Base-by-base conservation (phyloP, 35 echinoderm and acorn worm species). In the Nesometra sesokonis region DNA sequence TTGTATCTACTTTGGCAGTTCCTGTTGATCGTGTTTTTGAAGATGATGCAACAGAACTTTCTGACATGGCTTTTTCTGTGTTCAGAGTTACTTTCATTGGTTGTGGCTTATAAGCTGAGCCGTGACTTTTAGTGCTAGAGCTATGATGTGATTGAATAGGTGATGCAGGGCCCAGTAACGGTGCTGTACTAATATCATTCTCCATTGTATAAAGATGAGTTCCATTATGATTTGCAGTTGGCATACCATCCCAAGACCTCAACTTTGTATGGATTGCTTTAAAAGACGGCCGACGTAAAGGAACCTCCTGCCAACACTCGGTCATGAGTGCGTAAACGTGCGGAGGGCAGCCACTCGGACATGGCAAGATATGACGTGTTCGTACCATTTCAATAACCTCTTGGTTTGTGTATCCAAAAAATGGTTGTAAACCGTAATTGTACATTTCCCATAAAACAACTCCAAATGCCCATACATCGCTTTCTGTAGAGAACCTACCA, bases 371-470 rank as follows among this genome's bases (percentile, higher is more conserved):
- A 46, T 99, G 92, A 52, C 92, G 77, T 0, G 92, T 93, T 19
- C 92, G 87, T 77, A 99, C 92, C 96, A 99, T 99, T 30, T 99
- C 93, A 35, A 99, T 94, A 5, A 99, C 96, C 82, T 99, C 96
- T 34, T 94, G 84, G 32, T 94, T 99, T 35, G 94, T 99, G 82
- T 94, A 99, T 13, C 96, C 95, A 80, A 91, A 99, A 76, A 94
- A 99, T 36, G 92, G 96, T 46, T 99, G 96, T 19, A 99, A 47
- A 15, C 96, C 96, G 79, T 84, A 99, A 17, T 88, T 94, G 82
- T 94, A 99, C 31, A 97, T 90, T 88, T 99, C 96, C 96, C 96
- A 99, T 39, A 99, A 37, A 13, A 99, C 90, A n/a, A 99, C 96
- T 15, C 96, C 96, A 85, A 94, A 99, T 46, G 96, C 91, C 96